Base-by-base conservation (phyloP, 2,888 invertebrate genomes). In the Nycteola revayana region DNA sequence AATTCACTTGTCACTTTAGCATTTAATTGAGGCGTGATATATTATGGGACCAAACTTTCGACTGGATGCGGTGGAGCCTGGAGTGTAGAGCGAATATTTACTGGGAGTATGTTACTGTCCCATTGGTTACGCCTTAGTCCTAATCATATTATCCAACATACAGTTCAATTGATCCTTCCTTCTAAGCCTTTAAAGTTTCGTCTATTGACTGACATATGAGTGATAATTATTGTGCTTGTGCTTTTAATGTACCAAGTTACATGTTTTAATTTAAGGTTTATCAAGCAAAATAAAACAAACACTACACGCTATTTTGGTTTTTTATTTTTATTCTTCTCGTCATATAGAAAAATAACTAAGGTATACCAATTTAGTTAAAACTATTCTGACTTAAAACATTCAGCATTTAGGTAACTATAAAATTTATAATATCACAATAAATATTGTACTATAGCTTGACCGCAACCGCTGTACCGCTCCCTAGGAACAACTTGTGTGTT, bases 141-240 rank as follows among this genome's bases (percentile, higher is more conserved):
- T 32, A 55, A 40, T 46, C 38, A 43, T 48, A 52, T 44, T 60
- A 53, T 50, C 60, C 51, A 47, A 49, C 52, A 46, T 42, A 36
- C 61, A 42, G 58, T 64, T 58, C 42, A 55, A 75, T 72, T 61
- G 69, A 75, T 74, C 74, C 79, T 83, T 81, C 80, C 79, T 77
- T 75, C 69, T 72, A 71, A 66, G 77, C 77, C 77, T 84, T 79
- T 71, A 51, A 67, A 51, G 42, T 72, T 72, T 74, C 71, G 69
- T 80, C 79, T 85, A 80, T 77, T 74, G 87, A 88, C 87, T 88
- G 87, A 87, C 62, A 64, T 75, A 67, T 68, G 74, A 85, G 83
- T 85, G 85, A 88, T 85, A 82, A 57, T 67, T 58, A 77, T 74
- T 75, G 76, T 80, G 88, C 88, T 89, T 88, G 82, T 85, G 89